Base-by-base conservation (phyloP, 2,888 invertebrate genomes). In the Masnerella sp. region DNA sequence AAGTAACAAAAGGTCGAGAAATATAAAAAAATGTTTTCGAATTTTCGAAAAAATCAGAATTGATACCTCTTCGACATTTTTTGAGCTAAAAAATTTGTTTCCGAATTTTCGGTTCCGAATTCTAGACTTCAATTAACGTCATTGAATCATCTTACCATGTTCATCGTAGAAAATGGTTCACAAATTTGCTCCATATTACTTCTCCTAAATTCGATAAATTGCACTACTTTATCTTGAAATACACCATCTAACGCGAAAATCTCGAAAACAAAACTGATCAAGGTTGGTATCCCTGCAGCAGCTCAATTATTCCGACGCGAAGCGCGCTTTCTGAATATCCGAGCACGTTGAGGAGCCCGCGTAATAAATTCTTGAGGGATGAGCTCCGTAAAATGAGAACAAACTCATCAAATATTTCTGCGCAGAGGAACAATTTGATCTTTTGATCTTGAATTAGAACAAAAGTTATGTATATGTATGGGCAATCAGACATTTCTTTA, bases 331-430 rank as follows among this genome's bases (percentile, higher is more conserved):
- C 28, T 52, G 69, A 69, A 69, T 56, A 69, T 54, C 59, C 51
- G 25, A 56, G 8, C 25, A 28, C 11, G 12, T 59, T 43, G 38
- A 69, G 40, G 30, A 54, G 45, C 4, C 5, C 14, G 45, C 30
- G 34, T 61, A 61, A 61, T 49, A 56, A 38, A 56, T 56, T 62
- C 25, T 49, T 34, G 38, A 45, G 51, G 43, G 56, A 58, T 43
- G n/a, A 61, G 47, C 38, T 64, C 34, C 18, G 11, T 17, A 18
- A 58, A 65, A 71, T 52, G 59, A 25, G 62, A 58, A 64, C 40
- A 65, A 65, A 72, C 71, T 65, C 59, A 54, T 65, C 45, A 64
- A 65, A 72, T 65, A 72, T 59, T 72, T 40, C 59, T 30, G 12
- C 28, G 32, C 28, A 2, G 17, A 28, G 34, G 34, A 65, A 42